These are phyloP conservation scores for Lepidiolamprologus cunningtoni DNA, from an alignment of 2,113 vertebrate genomes.

Conservation along the genomic window DNA sequence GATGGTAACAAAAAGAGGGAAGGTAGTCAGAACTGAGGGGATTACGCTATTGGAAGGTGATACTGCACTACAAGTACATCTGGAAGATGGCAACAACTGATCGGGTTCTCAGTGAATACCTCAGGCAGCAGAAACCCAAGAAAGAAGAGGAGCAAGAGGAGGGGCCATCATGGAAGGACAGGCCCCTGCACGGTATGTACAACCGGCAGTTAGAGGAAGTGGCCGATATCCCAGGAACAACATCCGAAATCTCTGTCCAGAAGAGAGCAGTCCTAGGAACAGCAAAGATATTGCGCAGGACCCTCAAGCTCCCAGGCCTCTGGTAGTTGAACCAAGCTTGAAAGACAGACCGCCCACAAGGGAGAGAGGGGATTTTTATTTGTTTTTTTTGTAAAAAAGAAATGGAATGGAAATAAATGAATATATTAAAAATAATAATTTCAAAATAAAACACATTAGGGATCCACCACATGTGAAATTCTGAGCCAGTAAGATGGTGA, in stretches of 20 bases:
- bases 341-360: neutral
- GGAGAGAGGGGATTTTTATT: fast-evolving
- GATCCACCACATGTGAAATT: neutral
- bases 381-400: fast-evolving
- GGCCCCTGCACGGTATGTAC: fast-evolving
- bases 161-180: neutral
- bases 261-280: neutral
- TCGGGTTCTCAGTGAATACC: neutral
- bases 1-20: neutral
- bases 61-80: neutral
- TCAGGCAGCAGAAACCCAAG: neutral
- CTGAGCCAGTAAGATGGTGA: neutral
- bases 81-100: neutral
- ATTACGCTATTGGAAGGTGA: neutral
- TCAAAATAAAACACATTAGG: neutral
- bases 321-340: neutral
- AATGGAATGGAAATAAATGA: neutral
- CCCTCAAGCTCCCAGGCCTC: neutral
- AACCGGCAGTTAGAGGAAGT: neutral
- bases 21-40: neutral
- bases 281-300: neutral
- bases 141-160: neutral
- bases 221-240: neutral
- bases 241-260: neutral
- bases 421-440: neutral